Evolutionary conservation across 1,140 invertebrate genomes (phyloP).

Genomic region (Agrypnia vestita): DNA sequence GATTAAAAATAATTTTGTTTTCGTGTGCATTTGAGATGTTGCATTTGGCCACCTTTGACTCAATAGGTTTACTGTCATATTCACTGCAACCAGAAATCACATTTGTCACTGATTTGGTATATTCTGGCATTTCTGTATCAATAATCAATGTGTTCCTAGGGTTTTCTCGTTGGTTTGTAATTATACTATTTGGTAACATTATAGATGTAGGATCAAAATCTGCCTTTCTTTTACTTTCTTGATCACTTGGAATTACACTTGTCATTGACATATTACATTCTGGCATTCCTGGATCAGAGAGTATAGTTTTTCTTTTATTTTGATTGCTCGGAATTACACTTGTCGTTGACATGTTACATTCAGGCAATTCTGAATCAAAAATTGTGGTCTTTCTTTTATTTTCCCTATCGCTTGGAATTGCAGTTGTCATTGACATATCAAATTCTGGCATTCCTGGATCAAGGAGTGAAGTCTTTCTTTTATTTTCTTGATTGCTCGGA

Average conservation of each 20-base stretch:
- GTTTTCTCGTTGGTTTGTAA: not conserved
- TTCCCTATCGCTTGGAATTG: not conserved
- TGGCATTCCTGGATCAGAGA: conserved; percentile 28
- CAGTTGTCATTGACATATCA: too few species aligned
- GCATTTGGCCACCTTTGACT: not conserved
- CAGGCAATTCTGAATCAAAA: conserved; percentile 5
- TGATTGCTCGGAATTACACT: not conserved
- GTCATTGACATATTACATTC: conserved; percentile 48
- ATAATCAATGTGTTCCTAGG: conserved; percentile 35
- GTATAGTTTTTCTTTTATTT: not conserved
- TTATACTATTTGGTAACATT: not conserved
- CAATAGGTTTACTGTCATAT: conserved; percentile 28
- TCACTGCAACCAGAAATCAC: not conserved
- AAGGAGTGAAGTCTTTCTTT: not conserved
- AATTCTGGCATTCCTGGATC: too few species aligned
- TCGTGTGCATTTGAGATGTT: conserved; percentile 12
- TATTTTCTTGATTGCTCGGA: not conserved
- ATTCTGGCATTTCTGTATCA: conserved; percentile 7
- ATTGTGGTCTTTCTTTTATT: conserved; percentile 18
- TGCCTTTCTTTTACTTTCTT: too few species aligned
- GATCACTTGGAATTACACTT: too few species aligned
- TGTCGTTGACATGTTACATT: conserved; percentile 24
- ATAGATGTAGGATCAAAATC: too few species aligned
- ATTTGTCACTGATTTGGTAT: conserved; percentile 9
- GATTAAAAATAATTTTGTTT: conserved; percentile 26